Conservation (phyloP, 2,797 vertebrate genomes). For the Echiichthys vipera region DNA sequence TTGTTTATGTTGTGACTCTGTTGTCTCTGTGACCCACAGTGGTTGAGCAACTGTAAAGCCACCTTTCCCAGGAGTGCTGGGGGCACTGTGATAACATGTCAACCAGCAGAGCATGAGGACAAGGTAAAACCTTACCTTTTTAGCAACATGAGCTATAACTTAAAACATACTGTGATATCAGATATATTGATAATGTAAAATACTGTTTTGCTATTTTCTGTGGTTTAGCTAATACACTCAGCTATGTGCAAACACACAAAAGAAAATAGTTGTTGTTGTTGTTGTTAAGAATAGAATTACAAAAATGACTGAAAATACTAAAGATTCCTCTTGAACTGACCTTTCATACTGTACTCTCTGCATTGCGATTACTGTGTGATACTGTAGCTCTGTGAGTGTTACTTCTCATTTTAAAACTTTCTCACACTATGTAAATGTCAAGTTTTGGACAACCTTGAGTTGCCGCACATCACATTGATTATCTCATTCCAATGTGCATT, state of each 20-base stretch:
- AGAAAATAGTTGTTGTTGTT: neutral
- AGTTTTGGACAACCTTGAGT: slow-evolving; percentile 49
- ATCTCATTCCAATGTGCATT: slow-evolving; percentile 56
- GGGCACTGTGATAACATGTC: slow-evolving; percentile 89
- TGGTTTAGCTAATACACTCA: slow-evolving; percentile 7
- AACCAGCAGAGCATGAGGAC: slow-evolving; percentile 92
- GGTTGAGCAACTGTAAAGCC: slow-evolving; percentile 94
- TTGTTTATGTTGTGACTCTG: neutral
- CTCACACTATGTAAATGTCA: slow-evolving; percentile 51
- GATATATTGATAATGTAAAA: slow-evolving; percentile 2
- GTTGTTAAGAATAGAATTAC: neutral
- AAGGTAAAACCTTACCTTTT: slow-evolving; percentile 85
- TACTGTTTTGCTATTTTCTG: slow-evolving; percentile 16
- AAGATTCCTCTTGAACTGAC: slow-evolving; percentile 69
- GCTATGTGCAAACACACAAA: neutral
- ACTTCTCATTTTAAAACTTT: slow-evolving; percentile 70
- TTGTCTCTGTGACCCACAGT: slow-evolving; percentile 79
- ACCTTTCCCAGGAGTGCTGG: slow-evolving; percentile 89
- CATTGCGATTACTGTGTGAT: slow-evolving; percentile 78
- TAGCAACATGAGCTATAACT: neutral
- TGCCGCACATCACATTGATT: slow-evolving; percentile 57
- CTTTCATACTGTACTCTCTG: slow-evolving; percentile 77
- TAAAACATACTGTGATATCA: slow-evolving; percentile 4
- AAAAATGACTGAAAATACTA: slow-evolving; percentile 30
- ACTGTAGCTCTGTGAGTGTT: slow-evolving; percentile 87